phyloP scores from a whole-genome alignment of 2,113 vertebrate genomes.

The Lepisosteus oculatus region DNA sequence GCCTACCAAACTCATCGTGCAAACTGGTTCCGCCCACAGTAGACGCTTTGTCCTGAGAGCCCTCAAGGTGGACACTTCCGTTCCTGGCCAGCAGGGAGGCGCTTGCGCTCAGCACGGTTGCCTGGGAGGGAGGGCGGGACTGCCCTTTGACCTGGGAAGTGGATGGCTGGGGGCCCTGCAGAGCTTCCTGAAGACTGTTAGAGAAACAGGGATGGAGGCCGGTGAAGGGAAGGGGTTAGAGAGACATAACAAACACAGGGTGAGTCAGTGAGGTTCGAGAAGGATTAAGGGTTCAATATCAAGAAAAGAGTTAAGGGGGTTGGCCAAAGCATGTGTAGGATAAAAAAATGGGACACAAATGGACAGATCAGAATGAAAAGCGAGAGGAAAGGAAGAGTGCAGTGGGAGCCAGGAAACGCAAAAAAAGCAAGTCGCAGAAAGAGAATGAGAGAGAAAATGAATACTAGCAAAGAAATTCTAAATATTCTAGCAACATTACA shows the following conservation, averaged over 20 bases:
- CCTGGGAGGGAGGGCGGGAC: conserved; percentile 88
- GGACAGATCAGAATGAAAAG: too few species aligned
- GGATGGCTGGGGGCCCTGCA: conserved; percentile 91
- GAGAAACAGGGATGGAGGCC: conserved; percentile 53
- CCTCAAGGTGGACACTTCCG: conserved; percentile 94
- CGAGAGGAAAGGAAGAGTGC: too few species aligned
- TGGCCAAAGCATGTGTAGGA: not conserved
- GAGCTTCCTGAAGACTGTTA: conserved; percentile 97
- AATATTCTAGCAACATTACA: too few species aligned
- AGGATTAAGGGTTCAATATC: not conserved
- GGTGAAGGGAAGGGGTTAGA: not conserved
- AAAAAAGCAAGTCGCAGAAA: too few species aligned
- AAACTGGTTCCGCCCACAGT: conserved; percentile 90
- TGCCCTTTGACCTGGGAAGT: conserved; percentile 84
- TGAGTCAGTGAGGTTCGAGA: not conserved
- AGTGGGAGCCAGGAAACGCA: too few species aligned
- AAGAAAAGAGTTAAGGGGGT: not conserved
- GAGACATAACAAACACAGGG: not conserved
- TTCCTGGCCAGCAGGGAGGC: conserved; percentile 99
- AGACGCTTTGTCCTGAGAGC: conserved; percentile 89
- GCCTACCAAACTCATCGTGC: conserved; percentile 94
- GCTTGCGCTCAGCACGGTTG: conserved; percentile 90
- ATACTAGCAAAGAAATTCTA: too few species aligned
- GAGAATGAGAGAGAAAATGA: too few species aligned
- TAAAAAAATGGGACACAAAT: too few species aligned